A percentile compares a stretch with the other conserved stretches of the same genome.
Conservation (phyloP, 1,140 invertebrate genomes). For the Zaprionus nigranus region DNA sequence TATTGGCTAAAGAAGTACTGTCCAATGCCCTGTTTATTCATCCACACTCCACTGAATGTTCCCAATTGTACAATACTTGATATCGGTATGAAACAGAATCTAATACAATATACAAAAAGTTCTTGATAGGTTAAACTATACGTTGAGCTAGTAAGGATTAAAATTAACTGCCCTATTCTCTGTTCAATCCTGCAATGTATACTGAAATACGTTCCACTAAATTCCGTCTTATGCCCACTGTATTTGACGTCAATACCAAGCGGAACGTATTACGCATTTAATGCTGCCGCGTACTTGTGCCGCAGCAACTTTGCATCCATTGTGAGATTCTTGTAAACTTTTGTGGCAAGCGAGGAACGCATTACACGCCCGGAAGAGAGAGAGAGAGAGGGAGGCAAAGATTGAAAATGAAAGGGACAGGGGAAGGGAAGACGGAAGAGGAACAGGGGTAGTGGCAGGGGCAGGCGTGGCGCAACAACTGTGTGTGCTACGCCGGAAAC, state of each 20-base stretch:
- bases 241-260: slow-evolving; percentile 55
- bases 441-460: too few relatives aligned
- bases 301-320: slow-evolving; percentile 49
- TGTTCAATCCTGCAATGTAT: neutral
- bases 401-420: too few relatives aligned
- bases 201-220: neutral
- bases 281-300: slow-evolving; percentile 77
- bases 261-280: slow-evolving; percentile 81
- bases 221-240: slow-evolving; percentile 35
- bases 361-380: slow-evolving; percentile 58
- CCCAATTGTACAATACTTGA: neutral
- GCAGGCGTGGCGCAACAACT: slow-evolving; percentile 5
- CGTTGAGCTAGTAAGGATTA: neutral
- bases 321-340: slow-evolving; percentile 72
- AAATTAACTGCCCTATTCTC: neutral
- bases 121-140: too few relatives aligned
- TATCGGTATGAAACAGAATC: too few relatives aligned
- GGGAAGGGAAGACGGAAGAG: too few relatives aligned
- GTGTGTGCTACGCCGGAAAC: slow-evolving; percentile 65
- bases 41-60: too few relatives aligned
- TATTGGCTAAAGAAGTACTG: neutral
- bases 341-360: slow-evolving; percentile 65
- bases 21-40: fast-evolving
- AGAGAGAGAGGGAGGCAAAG: neutral
- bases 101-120: too few relatives aligned